Conservation (phyloP, 1,140 invertebrate species). For the Drosophila busckii region DNA sequence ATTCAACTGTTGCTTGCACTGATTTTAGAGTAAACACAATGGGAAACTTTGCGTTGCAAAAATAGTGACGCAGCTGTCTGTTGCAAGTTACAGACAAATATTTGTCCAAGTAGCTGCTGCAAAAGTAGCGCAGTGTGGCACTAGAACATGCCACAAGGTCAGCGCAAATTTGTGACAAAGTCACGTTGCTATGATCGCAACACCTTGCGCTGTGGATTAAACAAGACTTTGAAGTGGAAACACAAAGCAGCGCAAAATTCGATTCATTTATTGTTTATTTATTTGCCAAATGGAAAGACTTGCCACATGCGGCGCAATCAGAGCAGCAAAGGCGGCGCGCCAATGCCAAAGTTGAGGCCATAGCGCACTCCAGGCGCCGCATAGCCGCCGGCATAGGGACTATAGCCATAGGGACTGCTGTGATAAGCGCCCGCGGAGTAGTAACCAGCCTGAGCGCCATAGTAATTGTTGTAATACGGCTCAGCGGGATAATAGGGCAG, state of each 20-base stretch:
- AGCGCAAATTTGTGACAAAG: slow-evolving; percentile 13
- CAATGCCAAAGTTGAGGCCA: slow-evolving; percentile 48
- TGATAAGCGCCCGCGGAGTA: slow-evolving; percentile 30
- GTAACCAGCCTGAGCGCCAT: slow-evolving; percentile 1
- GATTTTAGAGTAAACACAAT: no score
- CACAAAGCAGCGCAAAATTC: no score
- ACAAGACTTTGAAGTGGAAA: no score
- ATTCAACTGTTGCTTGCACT: no score
- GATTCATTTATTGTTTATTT: no score
- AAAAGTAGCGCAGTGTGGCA: not conserved
- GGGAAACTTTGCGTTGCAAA: no score
- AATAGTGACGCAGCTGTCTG: no score
- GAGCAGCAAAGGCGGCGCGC: slow-evolving; percentile 49
- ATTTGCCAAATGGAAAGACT: slow-evolving; percentile 4
- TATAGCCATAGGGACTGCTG: slow-evolving; percentile 16
- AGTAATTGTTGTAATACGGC: slow-evolving; percentile 44
- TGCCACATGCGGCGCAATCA: slow-evolving; percentile 23
- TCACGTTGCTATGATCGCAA: slow-evolving; percentile 34
- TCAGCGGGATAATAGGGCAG: slow-evolving; percentile 9
- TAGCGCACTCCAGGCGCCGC: slow-evolving; percentile 31
- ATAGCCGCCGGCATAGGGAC: slow-evolving; percentile 18
- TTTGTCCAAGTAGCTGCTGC: no score
- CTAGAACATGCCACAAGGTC: no score
- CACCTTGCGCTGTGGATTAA: no score
- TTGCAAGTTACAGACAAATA: no score